Evolutionary conservation across 2,888 invertebrate species (phyloP).

Genomic region (Acanthosepion pharaonis): DNA sequence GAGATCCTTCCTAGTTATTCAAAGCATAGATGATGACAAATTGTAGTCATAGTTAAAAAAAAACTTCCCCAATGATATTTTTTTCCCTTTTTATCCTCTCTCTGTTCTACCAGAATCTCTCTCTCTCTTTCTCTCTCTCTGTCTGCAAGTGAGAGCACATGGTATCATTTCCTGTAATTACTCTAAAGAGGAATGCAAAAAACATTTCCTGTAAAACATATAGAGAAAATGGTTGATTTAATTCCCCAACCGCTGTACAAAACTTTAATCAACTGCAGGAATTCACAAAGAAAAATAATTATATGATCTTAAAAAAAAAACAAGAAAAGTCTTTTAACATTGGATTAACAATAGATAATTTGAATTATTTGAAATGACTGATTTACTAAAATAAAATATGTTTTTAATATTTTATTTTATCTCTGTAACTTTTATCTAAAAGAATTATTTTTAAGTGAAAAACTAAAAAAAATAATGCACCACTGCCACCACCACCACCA

Average conservation of each 20-base stretch:
- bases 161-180: not conserved
- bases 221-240: not conserved
- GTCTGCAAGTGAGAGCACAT: not conserved
- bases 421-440: not conserved
- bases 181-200: not conserved
- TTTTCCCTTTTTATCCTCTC: not conserved
- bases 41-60: too few relatives aligned
- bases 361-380: not conserved
- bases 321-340: not conserved
- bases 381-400: not conserved
- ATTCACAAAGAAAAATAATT: not conserved
- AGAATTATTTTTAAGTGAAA: not conserved
- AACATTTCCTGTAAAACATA: not conserved
- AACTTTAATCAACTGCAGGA: not conserved
- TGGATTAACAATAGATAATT: constrained; percentile 24
- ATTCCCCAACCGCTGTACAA: not conserved
- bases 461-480: not conserved
- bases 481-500: not conserved
- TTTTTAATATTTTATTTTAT: not conserved
- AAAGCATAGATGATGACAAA: too few relatives aligned
- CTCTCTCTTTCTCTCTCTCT: not conserved
- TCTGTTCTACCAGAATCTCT: not conserved
- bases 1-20: too few relatives aligned
- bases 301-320: not conserved
- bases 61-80: not conserved